These are phyloP conservation scores for Epistrophe grossulariae DNA, from an alignment of 2,888 invertebrate genomes.

Conservation along the genomic window DNA sequence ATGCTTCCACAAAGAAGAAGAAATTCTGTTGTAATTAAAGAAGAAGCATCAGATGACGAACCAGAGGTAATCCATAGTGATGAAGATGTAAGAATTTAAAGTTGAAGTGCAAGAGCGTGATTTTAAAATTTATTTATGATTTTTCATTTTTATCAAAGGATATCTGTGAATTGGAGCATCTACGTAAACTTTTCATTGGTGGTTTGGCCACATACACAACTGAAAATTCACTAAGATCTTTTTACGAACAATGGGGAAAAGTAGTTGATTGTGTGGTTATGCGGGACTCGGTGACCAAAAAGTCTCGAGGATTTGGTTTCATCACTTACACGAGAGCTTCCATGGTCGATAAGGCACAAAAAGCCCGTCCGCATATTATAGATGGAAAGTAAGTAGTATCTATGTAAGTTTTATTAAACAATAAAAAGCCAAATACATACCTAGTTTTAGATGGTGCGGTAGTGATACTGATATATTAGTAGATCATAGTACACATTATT, in stretches of 20 bases:
- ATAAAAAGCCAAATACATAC: too few species aligned
- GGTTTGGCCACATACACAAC: slow-evolving; percentile 96
- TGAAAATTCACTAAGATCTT: slow-evolving; percentile 94
- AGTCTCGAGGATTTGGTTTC: slow-evolving; percentile 98
- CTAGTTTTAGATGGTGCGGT: too few species aligned
- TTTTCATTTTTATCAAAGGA: slow-evolving; percentile 78
- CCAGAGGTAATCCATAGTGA: background rate
- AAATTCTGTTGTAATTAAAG: background rate
- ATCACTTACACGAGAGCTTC: slow-evolving; percentile 96
- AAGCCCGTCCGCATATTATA: slow-evolving; percentile 94
- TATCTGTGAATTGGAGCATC: slow-evolving; percentile 87
- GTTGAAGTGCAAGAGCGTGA: too few species aligned
- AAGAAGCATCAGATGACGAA: background rate
- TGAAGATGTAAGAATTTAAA: background rate
- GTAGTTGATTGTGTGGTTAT: slow-evolving; percentile 98
- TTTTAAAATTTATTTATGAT: background rate
- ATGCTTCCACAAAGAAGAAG: background rate
- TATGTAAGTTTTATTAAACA: too few species aligned
- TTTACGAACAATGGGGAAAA: slow-evolving; percentile 98
- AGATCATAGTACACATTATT: too few species aligned
- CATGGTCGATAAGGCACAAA: slow-evolving; percentile 98
- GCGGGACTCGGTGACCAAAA: slow-evolving; percentile 96
- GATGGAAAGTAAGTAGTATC: slow-evolving; percentile 90
- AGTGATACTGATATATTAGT: too few species aligned
- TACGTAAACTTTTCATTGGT: slow-evolving; percentile 97